Percentiles rank a stretch among this genome's conserved stretches.
Conservation (phyloP, 2,888 invertebrate species). For the Nemotelus nigrinus region DNA sequence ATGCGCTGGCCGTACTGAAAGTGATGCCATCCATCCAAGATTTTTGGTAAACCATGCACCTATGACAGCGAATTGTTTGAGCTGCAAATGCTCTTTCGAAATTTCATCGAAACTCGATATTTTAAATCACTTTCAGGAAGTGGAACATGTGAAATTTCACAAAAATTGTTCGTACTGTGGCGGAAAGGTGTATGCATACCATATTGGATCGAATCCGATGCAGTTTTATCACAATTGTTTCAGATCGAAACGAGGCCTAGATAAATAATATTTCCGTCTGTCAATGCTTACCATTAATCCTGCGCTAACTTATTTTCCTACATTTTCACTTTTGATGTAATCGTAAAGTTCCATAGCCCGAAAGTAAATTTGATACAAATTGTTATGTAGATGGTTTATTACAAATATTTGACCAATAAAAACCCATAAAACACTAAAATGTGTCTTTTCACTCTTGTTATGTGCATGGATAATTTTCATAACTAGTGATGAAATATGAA, state of each 20-base stretch:
- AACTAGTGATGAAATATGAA: too few species aligned
- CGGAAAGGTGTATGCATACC: constrained; percentile 58
- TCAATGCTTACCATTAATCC: too few species aligned
- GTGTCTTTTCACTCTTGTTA: too few species aligned
- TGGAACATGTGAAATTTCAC: constrained; percentile 53
- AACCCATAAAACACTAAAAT: too few species aligned
- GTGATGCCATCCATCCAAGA: constrained; percentile 60
- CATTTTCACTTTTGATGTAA: too few species aligned
- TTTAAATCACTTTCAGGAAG: constrained; percentile 58
- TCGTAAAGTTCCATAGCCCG: too few species aligned
- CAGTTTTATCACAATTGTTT: constrained; percentile 58
- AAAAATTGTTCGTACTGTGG: constrained; percentile 59
- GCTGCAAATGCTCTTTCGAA: constrained; percentile 56
- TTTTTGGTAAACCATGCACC: constrained; percentile 56
- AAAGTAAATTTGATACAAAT: too few species aligned
- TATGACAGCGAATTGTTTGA: constrained; percentile 57
- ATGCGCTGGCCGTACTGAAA: constrained; percentile 54
- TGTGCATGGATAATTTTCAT: too few species aligned
- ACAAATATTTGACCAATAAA: too few species aligned
- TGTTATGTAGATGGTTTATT: too few species aligned
- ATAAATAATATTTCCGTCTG: constrained; percentile 45
- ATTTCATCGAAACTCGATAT: constrained; percentile 57
- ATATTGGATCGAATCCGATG: constrained; percentile 50
- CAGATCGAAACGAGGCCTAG: constrained; percentile 56
- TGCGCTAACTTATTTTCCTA: too few species aligned